Conservation (phyloP, 2,797 vertebrate genomes). For the Acipenser ruthenus region DNA sequence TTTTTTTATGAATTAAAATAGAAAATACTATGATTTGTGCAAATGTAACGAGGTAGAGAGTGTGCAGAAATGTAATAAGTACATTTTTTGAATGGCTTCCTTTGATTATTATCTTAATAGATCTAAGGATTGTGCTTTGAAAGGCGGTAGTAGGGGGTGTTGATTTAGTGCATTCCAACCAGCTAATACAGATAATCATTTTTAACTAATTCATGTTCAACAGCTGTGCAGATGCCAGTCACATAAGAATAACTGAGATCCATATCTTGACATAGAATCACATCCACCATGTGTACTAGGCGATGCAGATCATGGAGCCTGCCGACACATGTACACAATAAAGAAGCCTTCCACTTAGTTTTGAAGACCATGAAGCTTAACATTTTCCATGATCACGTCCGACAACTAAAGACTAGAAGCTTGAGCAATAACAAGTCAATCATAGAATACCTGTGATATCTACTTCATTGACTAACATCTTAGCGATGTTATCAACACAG, state of each 20-base stretch:
- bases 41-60: no score
- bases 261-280: slow-evolving; percentile 13
- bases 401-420: no score
- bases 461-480: no score
- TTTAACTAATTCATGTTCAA: background rate
- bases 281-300: background rate
- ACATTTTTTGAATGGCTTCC: no score
- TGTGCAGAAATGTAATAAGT: no score
- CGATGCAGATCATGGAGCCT: background rate
- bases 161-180: slow-evolving; percentile 24
- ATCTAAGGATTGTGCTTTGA: slow-evolving; percentile 7
- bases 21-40: no score
- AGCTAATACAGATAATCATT: slow-evolving; percentile 14
- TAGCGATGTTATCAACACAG: no score
- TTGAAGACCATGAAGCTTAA: background rate
- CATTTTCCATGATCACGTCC: no score
- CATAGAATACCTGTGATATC: no score
- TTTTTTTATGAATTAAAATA: no score
- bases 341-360: slow-evolving; percentile 5
- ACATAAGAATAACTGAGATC: slow-evolving; percentile 6
- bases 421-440: no score
- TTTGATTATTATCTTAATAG: slow-evolving; percentile 8
- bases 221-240: slow-evolving; percentile 5
- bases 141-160: slow-evolving; percentile 17
- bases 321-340: background rate